Evolutionary conservation across 2,888 invertebrate species (phyloP), one percentile per base, ranked within the genome.

Genomic region (Trachelus stipa): DNA sequence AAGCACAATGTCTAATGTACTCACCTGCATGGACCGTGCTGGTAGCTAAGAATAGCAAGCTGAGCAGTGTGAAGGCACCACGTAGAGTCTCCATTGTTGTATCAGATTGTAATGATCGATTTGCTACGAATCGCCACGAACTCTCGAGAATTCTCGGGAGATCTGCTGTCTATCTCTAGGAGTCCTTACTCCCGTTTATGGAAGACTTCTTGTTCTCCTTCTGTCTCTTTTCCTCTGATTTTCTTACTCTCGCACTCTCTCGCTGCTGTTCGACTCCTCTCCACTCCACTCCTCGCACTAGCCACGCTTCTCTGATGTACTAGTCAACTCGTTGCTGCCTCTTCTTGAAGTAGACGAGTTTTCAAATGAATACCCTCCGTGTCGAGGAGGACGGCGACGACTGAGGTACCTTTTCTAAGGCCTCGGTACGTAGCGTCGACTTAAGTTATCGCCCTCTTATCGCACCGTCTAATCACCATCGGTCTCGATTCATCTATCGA

Each of bases 11-110:
- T 23, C 56, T 23, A 23, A 31, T 31, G 71, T 71, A 86, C 90
- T 90, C 87, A 91, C 91, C 90, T 89, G 90, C 90, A 82, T 88
- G 86, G 85, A 88, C 87, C 83, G 85, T 87, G 85, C 83, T 87
- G 85, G 88, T 85, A 82, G 89, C 90, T 90, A 91, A 90, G 90
- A 88, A 90, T 90, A 91, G 91, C 89, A 89, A 84, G 80, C 87
- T 87, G 85, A 90, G 87, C 85, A 88, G 87, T 83, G 88, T 85
- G 85, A 88, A 86, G 86, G 85, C 87, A 87, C 84, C 81, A 81
- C 87, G 87, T 85, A 83, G 87, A 79, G 85, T 88, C 86, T 90
- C 88, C 90, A 91, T 91, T 85, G 86, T 85, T 83, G 85, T 84
- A 81, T 77, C 75, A 83, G 31, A 40, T n/a, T 76, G 6, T 34